These are phyloP conservation scores for Mantis religiosa DNA, from an alignment of 2,888 invertebrate species.

Conservation along the genomic window DNA sequence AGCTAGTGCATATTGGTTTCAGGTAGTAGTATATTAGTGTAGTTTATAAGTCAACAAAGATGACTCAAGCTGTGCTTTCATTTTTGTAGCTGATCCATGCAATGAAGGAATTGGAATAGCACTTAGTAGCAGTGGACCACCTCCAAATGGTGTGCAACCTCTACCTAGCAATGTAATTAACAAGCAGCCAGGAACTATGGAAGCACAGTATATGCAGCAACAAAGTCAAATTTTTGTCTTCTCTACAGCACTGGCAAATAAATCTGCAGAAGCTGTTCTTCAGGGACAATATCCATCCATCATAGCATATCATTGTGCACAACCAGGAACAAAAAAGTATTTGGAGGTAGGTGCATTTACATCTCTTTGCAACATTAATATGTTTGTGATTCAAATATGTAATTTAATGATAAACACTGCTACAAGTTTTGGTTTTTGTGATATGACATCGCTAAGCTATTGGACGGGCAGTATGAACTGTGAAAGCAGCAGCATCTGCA, in stretches of 20 bases:
- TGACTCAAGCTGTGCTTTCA: not conserved
- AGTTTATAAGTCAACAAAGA: not conserved
- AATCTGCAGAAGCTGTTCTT: constrained; percentile 88
- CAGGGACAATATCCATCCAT: constrained; percentile 87
- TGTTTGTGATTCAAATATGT: not conserved
- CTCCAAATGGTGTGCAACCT: constrained; percentile 57
- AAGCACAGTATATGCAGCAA: constrained; percentile 87
- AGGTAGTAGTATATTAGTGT: too few species aligned
- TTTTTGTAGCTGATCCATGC: constrained; percentile 20
- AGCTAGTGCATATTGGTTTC: too few species aligned
- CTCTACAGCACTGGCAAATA: constrained; percentile 89
- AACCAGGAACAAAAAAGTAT: constrained; percentile 91
- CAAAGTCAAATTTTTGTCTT: constrained; percentile 98
- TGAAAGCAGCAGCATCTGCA: too few species aligned
- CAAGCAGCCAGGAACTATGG: constrained; percentile 73
- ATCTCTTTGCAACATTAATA: not conserved
- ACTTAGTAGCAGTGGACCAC: constrained; percentile 30
- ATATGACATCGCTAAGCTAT: not conserved
- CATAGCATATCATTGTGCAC: constrained; percentile 91
- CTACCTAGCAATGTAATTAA: constrained; percentile 72
- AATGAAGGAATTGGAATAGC: constrained; percentile 16
- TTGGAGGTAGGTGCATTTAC: constrained; percentile 64
- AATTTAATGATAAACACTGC: not conserved
- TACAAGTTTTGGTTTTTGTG: not conserved
- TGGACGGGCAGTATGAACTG: too few species aligned